Conservation (phyloP, 2,113 vertebrate species). For the Atrichornis clamosus region DNA sequence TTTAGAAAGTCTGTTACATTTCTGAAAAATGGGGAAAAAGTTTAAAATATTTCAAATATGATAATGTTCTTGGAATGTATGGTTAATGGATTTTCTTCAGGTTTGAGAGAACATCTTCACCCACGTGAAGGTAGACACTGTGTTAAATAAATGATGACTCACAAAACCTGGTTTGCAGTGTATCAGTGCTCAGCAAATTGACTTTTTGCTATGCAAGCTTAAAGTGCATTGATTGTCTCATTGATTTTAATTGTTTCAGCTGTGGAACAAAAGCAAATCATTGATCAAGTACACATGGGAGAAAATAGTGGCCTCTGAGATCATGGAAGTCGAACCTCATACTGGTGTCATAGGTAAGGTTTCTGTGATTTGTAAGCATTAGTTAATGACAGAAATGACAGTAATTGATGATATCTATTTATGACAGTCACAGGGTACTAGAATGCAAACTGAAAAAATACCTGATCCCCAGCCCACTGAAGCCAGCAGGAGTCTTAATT, state of each 20-base stretch:
- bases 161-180: not conserved
- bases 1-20: not conserved
- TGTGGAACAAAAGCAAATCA: slow-evolving; percentile 93
- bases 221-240: not conserved
- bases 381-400: not conserved
- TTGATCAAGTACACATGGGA: slow-evolving; percentile 83
- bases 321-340: slow-evolving; percentile 84
- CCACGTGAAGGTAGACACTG: not conserved
- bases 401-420: not conserved
- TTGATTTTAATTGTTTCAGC: slow-evolving; percentile 72
- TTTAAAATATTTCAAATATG: not conserved
- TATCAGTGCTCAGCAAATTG: not conserved
- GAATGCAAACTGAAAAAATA: not conserved
- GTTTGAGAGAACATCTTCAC: not conserved
- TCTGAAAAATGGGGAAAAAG: not conserved
- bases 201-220: not conserved
- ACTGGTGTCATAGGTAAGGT: slow-evolving; percentile 78
- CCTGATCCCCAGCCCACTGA: not conserved
- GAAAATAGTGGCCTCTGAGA: slow-evolving; percentile 64
- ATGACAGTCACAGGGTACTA: not conserved
- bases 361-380: not conserved
- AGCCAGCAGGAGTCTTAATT: not conserved
- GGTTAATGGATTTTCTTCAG: not conserved
- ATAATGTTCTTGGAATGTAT: not conserved
- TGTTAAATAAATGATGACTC: not conserved